A percentile compares a stretch with the other conserved stretches of the same genome.
Conservation (phyloP, 2,888 invertebrate species). For the Ophion obscuratus region DNA sequence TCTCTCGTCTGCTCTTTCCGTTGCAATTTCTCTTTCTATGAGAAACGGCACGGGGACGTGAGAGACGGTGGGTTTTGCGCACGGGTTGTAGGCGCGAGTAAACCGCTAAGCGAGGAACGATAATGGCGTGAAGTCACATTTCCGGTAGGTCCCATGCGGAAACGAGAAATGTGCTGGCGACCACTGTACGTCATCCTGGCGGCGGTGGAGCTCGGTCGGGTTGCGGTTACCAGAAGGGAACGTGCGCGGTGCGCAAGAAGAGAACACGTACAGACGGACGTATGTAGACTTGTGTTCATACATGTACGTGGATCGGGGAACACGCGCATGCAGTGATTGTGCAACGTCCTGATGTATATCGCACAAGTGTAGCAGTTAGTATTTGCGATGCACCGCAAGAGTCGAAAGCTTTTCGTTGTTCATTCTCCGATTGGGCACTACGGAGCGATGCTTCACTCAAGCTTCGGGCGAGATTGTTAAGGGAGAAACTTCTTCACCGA, state of each 20-base stretch:
- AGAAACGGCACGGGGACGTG: background rate
- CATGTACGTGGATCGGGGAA: background rate
- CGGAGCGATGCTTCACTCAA: constrained; percentile 53
- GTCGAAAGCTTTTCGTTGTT: constrained; percentile 58
- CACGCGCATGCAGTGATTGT: constrained; percentile 16
- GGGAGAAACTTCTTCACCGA: constrained; percentile 38
- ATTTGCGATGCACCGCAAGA: constrained; percentile 45
- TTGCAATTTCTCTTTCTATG: constrained; percentile 31
- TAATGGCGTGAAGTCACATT: constrained; percentile 68
- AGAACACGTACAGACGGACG: constrained; percentile 19
- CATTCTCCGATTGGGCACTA: constrained; percentile 45
- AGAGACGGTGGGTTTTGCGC: constrained; percentile 21
- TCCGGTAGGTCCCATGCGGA: constrained; percentile 64
- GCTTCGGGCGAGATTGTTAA: constrained; percentile 11
- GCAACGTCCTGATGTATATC: constrained; percentile 46
- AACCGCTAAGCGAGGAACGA: constrained; percentile 68
- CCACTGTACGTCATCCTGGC: constrained; percentile 66
- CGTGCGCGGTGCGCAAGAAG: constrained; percentile 14
- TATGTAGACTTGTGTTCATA: constrained; percentile 2
- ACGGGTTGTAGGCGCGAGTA: constrained; percentile 37
- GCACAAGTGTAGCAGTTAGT: constrained; percentile 46
- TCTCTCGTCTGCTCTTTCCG: constrained; percentile 1
- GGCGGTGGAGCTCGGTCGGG: constrained; percentile 60
- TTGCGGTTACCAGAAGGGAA: constrained; percentile 60
- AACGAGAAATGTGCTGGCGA: constrained; percentile 67